A percentile compares a stretch with the other conserved stretches of the same genome.
phyloP scores from a whole-genome alignment of 2,888 invertebrate genomes.

The Parnassius glacialis region DNA sequence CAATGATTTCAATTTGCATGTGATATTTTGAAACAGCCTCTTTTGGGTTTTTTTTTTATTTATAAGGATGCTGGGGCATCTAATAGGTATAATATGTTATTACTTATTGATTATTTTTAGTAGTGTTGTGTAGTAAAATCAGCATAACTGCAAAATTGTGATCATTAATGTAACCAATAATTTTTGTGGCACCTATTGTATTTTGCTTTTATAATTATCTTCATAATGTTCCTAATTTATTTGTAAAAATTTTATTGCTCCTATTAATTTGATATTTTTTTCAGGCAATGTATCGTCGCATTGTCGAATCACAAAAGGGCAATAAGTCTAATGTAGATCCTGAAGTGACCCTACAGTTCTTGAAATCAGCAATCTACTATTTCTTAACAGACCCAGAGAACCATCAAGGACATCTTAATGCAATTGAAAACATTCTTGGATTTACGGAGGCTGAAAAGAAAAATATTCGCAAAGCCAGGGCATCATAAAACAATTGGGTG shows the following conservation, averaged over 20 bases:
- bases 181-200: not conserved
- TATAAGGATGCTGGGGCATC: too few relatives aligned
- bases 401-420: slow-evolving; percentile 92
- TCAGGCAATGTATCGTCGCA: slow-evolving; percentile 92
- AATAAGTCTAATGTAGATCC: slow-evolving; percentile 89
- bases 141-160: slow-evolving; percentile 19
- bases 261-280: slow-evolving; percentile 40
- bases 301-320: slow-evolving; percentile 87
- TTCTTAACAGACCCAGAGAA: slow-evolving; percentile 95
- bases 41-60: slow-evolving; percentile 56
- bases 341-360: slow-evolving; percentile 94
- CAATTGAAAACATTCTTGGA: slow-evolving; percentile 95
- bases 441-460: slow-evolving; percentile 90
- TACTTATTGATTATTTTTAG: too few relatives aligned
- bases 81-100: too few relatives aligned
- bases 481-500: slow-evolving; percentile 54
- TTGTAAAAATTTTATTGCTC: slow-evolving; percentile 26
- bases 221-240: slow-evolving; percentile 15
- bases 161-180: slow-evolving; percentile 26
- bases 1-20: slow-evolving; percentile 73
- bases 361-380: slow-evolving; percentile 96
- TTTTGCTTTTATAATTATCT: slow-evolving; percentile 1
- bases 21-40: slow-evolving; percentile 77
- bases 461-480: slow-evolving; percentile 87
- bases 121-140: too few relatives aligned